These are phyloP conservation scores for Tineola bisselliella DNA, from an alignment of 2,888 invertebrate species.

Conservation along the genomic window DNA sequence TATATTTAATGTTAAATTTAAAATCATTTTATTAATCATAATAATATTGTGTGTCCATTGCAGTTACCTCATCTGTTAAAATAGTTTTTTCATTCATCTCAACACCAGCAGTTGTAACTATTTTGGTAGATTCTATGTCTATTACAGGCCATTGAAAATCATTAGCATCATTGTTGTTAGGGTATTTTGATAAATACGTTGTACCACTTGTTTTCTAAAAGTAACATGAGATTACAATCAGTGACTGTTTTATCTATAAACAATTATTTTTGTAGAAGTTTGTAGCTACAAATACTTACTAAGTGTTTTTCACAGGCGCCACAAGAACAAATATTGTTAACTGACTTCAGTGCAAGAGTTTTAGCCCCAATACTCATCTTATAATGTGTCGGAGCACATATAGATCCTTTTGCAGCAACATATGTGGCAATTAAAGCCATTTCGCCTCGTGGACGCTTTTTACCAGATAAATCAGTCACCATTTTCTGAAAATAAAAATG, in stretches of 20 bases:
- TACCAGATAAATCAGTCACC: constrained; percentile 31
- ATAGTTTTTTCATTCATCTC: neutral
- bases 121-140: neutral
- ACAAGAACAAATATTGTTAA: constrained; percentile 38
- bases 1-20: too few species aligned
- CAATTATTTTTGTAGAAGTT: too few species aligned
- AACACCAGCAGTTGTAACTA: neutral
- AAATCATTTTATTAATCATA: too few species aligned
- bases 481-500: constrained; percentile 28
- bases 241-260: too few species aligned
- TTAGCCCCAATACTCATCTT: constrained; percentile 34
- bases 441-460: constrained; percentile 37
- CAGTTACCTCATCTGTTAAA: neutral
- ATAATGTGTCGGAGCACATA: constrained; percentile 32
- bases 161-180: neutral
- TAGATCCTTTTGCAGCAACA: constrained; percentile 29
- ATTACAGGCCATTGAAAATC: neutral
- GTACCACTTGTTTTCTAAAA: neutral
- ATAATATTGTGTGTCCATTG: too few species aligned
- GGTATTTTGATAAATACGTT: neutral
- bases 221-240: too few species aligned
- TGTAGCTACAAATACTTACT: too few species aligned
- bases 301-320: constrained; percentile 28
- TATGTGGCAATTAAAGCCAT: constrained; percentile 34
- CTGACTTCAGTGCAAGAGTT: constrained; percentile 25